A percentile compares a stretch with the other conserved stretches of the same genome.
These are phyloP conservation scores for Tokudaia tokunoshimensis DNA, from an alignment of 2,797 vertebrate genomes.

Conservation along the genomic window DNA sequence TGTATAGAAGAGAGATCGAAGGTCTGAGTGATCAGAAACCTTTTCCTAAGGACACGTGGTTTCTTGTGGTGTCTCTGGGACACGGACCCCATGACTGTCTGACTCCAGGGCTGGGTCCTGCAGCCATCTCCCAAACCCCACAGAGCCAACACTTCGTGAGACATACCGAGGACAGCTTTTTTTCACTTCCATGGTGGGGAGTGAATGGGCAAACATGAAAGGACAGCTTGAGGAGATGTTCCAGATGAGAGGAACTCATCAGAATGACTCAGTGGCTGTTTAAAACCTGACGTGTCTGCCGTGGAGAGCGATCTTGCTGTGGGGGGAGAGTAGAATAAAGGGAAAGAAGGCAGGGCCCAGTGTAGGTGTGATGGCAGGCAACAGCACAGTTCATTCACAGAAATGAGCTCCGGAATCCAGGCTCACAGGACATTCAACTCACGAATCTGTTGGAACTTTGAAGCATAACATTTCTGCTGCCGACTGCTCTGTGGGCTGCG, in stretches of 20 bases:
- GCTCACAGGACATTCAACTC: conserved; percentile 39
- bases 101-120: neutral
- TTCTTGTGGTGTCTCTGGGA: neutral
- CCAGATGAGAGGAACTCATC: conserved; percentile 43
- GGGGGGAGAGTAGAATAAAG: neutral
- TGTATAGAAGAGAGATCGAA: neutral
- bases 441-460: neutral
- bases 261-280: neutral
- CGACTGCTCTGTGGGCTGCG: neutral
- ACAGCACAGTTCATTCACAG: neutral
- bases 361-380: neutral
- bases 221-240: conserved; percentile 56
- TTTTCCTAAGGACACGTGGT: neutral
- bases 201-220: neutral
- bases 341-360: neutral
- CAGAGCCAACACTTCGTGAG: neutral
- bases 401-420: neutral
- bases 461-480: neutral
- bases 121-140: neutral
- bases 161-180: neutral
- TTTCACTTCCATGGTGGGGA: neutral
- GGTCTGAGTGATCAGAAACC: neutral
- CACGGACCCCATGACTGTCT: neutral
- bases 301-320: conserved; percentile 47
- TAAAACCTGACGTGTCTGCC: conserved; percentile 60